These are phyloP conservation scores for Hirtodrosophila alboralis DNA, from an alignment of 2,888 invertebrate species.

Conservation along the genomic window DNA sequence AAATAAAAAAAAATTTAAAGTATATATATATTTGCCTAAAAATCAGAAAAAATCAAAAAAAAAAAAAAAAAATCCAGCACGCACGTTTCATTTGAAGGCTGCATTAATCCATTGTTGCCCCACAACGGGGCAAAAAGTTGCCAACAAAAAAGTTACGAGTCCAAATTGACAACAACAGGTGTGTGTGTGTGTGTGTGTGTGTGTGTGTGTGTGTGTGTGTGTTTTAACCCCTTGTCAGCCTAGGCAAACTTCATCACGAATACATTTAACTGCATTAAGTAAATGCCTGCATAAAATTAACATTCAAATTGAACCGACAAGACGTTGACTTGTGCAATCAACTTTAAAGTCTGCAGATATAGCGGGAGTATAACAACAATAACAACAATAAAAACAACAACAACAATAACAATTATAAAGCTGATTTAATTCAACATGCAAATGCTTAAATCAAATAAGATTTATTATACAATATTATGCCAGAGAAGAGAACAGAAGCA, in stretches of 20 bases:
- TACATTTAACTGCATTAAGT: neutral
- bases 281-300: neutral
- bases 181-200: neutral
- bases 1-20: neutral
- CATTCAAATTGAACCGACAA: no score
- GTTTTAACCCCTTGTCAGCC: conserved; percentile 12
- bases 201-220: conserved; percentile 11
- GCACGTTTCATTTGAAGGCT: conserved; percentile 57
- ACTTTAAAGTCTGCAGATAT: no score
- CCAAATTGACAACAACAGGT: conserved; percentile 40
- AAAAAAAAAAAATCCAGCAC: conserved; percentile 15
- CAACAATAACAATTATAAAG: no score
- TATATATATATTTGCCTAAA: no score
- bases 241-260: neutral
- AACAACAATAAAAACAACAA: no score
- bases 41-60: conserved; percentile 3
- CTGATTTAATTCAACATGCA: no score
- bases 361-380: no score
- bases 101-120: conserved; percentile 63
- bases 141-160: no score
- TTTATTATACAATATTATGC: no score
- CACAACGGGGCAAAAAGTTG: conserved; percentile 12
- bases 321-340: no score
- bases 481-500: no score
- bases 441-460: no score